Percentiles rank a stretch among this genome's conserved stretches.
Evolutionary conservation across 2,113 vertebrate species (phyloP).

Genomic region (Ammodytes dubius): DNA sequence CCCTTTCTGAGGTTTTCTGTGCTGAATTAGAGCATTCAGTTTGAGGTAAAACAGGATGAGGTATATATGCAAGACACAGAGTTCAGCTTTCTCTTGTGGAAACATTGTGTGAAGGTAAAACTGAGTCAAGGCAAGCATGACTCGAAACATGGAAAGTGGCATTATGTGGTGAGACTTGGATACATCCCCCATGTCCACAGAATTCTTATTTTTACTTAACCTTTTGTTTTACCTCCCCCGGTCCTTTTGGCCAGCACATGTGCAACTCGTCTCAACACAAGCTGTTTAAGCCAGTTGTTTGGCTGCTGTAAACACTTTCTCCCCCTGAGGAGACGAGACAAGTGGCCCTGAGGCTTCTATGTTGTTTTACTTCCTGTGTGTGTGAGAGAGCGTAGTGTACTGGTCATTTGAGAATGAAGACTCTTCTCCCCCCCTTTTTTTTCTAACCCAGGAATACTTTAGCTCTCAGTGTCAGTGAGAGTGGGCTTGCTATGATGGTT

Average conservation of each 20-base stretch:
- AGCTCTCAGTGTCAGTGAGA: conserved; percentile 25
- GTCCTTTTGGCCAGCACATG: conserved; percentile 38
- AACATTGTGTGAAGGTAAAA: conserved; percentile 41
- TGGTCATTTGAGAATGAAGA: conserved; percentile 14
- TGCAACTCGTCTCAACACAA: conserved; percentile 10
- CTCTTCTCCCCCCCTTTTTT: background rate
- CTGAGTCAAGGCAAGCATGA: conserved; percentile 42
- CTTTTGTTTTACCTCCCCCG: background rate
- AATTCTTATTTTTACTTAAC: background rate
- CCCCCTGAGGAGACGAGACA: conserved; percentile 27
- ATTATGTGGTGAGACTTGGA: conserved; percentile 40
- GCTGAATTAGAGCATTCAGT: conserved; percentile 9
- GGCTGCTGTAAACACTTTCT: conserved; percentile 59
- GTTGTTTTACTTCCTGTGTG: conserved; percentile 64
- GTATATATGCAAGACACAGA: conserved; percentile 1
- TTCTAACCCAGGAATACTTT: background rate
- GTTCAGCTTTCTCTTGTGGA: conserved; percentile 38
- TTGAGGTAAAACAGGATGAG: conserved; percentile 34
- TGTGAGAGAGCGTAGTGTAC: conserved; percentile 39
- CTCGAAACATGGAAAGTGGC: conserved; percentile 60
- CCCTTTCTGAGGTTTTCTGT: conserved; percentile 2
- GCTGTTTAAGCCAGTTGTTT: conserved; percentile 52
- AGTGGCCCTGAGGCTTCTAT: conserved; percentile 60
- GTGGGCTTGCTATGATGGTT: conserved; percentile 32
- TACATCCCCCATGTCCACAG: background rate